phyloP scores from a whole-genome alignment of 2,113 vertebrate genomes.

The Phalacrocorax carbo region DNA sequence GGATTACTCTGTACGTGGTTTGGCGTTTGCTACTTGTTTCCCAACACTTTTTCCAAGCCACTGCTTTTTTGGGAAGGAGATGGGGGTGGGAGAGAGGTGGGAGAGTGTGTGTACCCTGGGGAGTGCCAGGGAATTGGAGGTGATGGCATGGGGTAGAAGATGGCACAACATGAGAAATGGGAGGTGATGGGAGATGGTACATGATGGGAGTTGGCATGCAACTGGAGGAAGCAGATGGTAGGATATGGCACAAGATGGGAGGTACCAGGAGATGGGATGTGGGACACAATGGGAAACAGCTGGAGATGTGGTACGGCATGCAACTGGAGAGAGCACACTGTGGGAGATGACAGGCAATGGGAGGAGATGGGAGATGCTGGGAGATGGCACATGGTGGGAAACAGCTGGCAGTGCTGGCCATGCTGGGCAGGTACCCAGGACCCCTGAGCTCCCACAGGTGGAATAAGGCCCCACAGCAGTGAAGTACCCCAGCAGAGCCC shows the following conservation, averaged over 20 bases:
- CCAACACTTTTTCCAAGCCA: background rate
- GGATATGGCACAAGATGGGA: background rate
- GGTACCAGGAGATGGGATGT: background rate
- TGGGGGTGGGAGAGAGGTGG: background rate
- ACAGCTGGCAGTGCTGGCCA: background rate
- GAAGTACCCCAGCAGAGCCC: background rate
- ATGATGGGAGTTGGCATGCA: accelerated
- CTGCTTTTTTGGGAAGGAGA: background rate
- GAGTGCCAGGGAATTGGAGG: background rate
- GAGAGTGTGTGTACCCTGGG: background rate
- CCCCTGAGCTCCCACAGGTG: background rate
- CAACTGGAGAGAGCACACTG: background rate
- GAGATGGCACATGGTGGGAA: background rate
- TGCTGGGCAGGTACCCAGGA: background rate
- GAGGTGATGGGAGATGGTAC: background rate
- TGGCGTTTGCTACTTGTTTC: background rate
- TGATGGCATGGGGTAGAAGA: background rate
- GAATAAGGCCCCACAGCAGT: background rate
- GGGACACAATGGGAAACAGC: background rate
- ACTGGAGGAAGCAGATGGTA: background rate
- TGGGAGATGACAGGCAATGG: background rate
- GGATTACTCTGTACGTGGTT: background rate
- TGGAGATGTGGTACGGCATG: background rate
- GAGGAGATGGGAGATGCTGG: background rate
- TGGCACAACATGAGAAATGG: background rate